A percentile compares a stretch with the other conserved stretches of the same genome.
Conservation (phyloP, 2,113 vertebrate genomes). For the Pygoscelis adeliae region DNA sequence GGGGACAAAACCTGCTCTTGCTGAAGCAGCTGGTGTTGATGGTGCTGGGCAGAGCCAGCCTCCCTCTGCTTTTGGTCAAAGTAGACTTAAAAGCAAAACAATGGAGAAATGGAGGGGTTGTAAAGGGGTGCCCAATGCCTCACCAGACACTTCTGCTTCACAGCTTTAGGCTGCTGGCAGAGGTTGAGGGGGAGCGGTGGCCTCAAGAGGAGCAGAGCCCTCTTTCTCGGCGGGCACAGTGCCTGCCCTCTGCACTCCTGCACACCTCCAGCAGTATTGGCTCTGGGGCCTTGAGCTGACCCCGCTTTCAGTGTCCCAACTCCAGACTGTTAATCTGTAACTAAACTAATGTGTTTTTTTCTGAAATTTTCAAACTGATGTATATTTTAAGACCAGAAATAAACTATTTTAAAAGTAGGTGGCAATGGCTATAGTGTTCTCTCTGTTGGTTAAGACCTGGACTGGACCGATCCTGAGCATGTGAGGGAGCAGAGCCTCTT, state of each 20-base stretch:
- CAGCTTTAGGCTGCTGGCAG: neutral
- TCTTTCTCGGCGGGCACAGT: neutral
- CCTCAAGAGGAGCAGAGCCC: neutral
- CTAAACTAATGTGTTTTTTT: constrained; percentile 81
- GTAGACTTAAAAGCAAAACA: neutral
- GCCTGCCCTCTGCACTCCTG: neutral
- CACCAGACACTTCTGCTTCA: neutral
- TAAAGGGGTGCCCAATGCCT: neutral
- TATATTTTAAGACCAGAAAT: constrained; percentile 95
- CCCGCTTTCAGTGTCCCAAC: constrained; percentile 30
- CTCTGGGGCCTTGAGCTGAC: neutral
- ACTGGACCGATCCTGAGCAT: accelerated
- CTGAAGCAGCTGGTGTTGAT: neutral
- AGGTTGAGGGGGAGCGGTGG: neutral
- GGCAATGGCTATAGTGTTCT: neutral
- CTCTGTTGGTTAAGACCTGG: neutral
- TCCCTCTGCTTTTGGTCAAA: neutral
- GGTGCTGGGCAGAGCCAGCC: neutral
- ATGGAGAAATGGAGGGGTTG: neutral
- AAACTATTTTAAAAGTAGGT: constrained; percentile 92
- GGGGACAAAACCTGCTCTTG: neutral
- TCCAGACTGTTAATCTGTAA: constrained; percentile 89
- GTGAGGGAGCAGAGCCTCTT: neutral
- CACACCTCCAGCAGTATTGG: constrained; percentile 15
- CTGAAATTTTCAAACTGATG: constrained; percentile 87